Evolutionary conservation across 2,113 vertebrate species (phyloP).

Genomic region (Pao palembangensis): DNA sequence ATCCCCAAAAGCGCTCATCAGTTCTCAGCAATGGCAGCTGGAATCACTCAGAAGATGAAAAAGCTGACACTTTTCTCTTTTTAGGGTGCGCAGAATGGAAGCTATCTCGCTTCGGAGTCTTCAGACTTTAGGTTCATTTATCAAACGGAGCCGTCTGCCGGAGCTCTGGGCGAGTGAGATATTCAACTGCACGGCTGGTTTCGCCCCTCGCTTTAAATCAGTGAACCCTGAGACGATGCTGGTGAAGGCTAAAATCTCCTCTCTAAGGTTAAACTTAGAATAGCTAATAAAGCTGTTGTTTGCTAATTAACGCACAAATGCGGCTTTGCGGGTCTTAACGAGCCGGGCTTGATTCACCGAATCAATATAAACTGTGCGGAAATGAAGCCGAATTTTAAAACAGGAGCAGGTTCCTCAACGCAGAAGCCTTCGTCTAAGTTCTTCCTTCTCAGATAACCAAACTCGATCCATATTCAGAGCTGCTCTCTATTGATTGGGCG

Average conservation of each 20-base stretch:
- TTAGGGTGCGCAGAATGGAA: slow-evolving; percentile 58
- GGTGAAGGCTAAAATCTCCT: background rate
- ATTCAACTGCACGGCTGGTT: slow-evolving; percentile 27
- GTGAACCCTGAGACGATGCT: background rate
- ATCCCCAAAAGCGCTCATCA: slow-evolving; percentile 69
- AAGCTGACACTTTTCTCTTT: slow-evolving; percentile 61
- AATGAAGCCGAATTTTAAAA: slow-evolving; percentile 28
- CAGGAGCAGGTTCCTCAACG: slow-evolving; percentile 31
- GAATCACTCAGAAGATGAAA: slow-evolving; percentile 66
- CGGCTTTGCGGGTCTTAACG: slow-evolving; percentile 13
- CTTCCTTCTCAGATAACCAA: slow-evolving; percentile 46
- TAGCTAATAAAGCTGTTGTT: background rate
- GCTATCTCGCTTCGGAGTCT: slow-evolving; percentile 67
- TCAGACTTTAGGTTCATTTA: slow-evolving; percentile 63
- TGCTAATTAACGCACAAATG: slow-evolving; percentile 4
- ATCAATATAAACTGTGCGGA: background rate
- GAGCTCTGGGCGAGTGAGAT: slow-evolving; percentile 45
- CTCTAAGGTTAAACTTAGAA: slow-evolving; percentile 21
- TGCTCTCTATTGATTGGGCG: slow-evolving; percentile 68
- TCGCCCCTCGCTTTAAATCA: slow-evolving; percentile 12
- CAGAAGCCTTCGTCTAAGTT: slow-evolving; percentile 31
- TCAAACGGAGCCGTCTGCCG: slow-evolving; percentile 48
- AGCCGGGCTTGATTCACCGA: slow-evolving; percentile 7
- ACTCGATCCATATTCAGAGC: slow-evolving; percentile 71
- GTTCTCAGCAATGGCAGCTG: slow-evolving; percentile 64